These are phyloP conservation scores for Eremophila alpestris DNA, from an alignment of 2,797 vertebrate genomes.

Conservation along the genomic window DNA sequence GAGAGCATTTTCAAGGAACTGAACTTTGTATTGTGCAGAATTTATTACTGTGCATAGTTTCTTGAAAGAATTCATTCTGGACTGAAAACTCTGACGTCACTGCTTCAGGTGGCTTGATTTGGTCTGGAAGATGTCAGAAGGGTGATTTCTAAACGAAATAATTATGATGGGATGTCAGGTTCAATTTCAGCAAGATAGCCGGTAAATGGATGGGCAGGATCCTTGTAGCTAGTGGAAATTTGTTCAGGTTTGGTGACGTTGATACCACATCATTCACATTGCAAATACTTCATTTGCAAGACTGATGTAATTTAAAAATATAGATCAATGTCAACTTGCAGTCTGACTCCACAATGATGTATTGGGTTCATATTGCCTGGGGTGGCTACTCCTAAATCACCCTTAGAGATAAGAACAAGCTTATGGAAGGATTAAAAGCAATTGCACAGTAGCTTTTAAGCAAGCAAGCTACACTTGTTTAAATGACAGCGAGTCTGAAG, in stretches of 20 bases:
- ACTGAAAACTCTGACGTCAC: not conserved
- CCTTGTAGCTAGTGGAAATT: not conserved
- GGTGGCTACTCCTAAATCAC: not conserved
- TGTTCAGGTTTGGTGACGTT: not conserved
- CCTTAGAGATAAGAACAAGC: not conserved
- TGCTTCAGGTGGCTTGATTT: not conserved
- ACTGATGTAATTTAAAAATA: not conserved
- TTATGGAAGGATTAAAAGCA: not conserved
- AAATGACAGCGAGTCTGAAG: not conserved
- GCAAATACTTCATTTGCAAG: not conserved
- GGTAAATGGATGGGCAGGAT: not conserved
- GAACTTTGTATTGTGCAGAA: not conserved
- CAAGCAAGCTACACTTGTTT: not conserved
- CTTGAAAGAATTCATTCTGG: not conserved
- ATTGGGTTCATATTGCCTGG: not conserved
- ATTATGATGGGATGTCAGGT: not conserved
- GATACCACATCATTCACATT: not conserved
- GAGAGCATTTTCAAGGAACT: not conserved
- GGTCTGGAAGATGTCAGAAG: not conserved
- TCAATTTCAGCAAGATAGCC: not conserved
- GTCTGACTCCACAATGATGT: not conserved
- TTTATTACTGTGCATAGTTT: not conserved
- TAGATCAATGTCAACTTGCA: not conserved
- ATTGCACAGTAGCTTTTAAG: not conserved
- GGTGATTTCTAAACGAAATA: not conserved